Conservation (phyloP, 2,888 invertebrate genomes). For the Hirudinaria manillensis region DNA sequence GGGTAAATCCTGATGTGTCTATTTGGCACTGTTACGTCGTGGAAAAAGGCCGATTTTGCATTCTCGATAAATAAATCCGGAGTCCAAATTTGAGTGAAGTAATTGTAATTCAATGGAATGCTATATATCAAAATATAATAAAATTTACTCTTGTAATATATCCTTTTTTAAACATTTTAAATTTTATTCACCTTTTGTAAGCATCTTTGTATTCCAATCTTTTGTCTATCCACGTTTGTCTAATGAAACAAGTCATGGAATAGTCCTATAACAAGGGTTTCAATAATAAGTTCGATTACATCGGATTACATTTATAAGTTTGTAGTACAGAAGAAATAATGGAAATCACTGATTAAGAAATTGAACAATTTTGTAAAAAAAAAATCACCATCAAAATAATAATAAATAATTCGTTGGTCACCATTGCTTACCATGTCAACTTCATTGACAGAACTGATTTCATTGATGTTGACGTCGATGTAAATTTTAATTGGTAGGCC, state of each 20-base stretch:
- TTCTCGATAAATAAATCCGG: conserved; percentile 90
- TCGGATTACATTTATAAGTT: too few species aligned
- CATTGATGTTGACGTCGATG: conserved; percentile 35
- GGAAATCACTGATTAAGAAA: background rate
- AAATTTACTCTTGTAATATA: too few species aligned
- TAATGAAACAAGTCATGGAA: conserved; percentile 83
- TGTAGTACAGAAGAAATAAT: background rate
- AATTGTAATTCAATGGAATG: conserved; percentile 40
- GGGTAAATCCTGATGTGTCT: conserved; percentile 74
- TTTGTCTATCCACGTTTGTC: conserved; percentile 86
- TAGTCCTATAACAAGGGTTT: conserved; percentile 65
- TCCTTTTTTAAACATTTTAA: too few species aligned
- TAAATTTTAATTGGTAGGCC: conserved; percentile 22
- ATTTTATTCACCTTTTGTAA: conserved; percentile 28
- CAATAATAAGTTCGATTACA: background rate
- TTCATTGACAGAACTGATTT: conserved; percentile 36
- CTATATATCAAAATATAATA: conserved; percentile 9
- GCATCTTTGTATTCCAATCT: conserved; percentile 63
- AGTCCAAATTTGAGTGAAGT: conserved; percentile 66
- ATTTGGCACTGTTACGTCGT: conserved; percentile 89
- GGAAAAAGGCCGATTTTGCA: conserved; percentile 85
- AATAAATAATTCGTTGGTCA: background rate
- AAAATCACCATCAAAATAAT: background rate
- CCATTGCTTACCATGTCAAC: conserved; percentile 35
- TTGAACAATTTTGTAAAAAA: background rate